Percentiles rank a stretch among this genome's conserved stretches.
Conservation (phyloP, 2,888 invertebrate genomes). For the Parnassius smintheus region DNA sequence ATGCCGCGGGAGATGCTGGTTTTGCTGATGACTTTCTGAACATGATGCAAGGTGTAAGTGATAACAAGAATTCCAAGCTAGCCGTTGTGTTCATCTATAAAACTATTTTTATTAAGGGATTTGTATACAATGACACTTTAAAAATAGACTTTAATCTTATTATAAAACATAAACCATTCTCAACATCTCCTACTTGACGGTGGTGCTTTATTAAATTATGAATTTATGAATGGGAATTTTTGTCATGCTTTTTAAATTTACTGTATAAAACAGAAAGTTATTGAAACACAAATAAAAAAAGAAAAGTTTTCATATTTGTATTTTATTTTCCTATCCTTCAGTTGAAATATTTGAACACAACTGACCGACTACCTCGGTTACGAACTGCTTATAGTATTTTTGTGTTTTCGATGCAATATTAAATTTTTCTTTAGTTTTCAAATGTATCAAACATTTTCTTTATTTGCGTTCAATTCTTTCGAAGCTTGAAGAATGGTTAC, state of each 20-base stretch:
- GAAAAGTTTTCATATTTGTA: constrained; percentile 2
- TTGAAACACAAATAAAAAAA: constrained; percentile 22
- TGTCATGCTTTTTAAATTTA: constrained; percentile 24
- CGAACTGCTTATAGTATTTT: constrained; percentile 26
- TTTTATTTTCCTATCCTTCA: constrained; percentile 21
- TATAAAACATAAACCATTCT: background rate
- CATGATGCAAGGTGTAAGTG: constrained; percentile 63
- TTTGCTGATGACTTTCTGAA: constrained; percentile 62
- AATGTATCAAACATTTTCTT: constrained; percentile 17
- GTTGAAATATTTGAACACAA: constrained; percentile 61
- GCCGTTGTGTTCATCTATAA: constrained; percentile 8
- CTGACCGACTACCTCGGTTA: constrained; percentile 60
- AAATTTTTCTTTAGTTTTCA: constrained; percentile 65
- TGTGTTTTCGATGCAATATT: constrained; percentile 16
- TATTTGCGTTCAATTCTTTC: constrained; percentile 65
- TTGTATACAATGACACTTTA: background rate
- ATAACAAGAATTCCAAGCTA: constrained; percentile 5
- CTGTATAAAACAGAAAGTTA: constrained; percentile 3
- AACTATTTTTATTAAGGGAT: constrained; percentile 15
- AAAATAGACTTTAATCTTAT: background rate
- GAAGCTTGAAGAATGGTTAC: constrained; percentile 62
- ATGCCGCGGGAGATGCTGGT: constrained; percentile 44
- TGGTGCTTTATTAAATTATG: constrained; percentile 38
- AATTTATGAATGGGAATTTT: background rate
- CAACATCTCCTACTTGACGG: constrained; percentile 39